Evolutionary conservation across 1,140 invertebrate genomes (phyloP), one percentile per base, ranked within the genome.

Genomic region (Anastatus disparis): DNA sequence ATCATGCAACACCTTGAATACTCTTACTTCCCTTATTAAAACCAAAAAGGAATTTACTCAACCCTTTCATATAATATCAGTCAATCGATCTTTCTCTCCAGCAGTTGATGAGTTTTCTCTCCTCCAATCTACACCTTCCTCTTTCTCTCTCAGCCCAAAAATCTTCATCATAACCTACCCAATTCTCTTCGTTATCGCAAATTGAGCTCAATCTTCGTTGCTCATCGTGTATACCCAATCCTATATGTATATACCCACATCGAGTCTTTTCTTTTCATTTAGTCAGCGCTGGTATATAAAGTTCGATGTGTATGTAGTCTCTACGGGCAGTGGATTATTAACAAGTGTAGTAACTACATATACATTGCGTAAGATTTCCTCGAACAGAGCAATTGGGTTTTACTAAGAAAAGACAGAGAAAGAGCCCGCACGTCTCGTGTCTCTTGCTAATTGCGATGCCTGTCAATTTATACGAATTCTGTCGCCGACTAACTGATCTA

Each of bases 141-240:
- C n/a, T n/a, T n/a, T n/a, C n/a, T n/a, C n/a, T n/a, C n/a, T n/a
- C n/a, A n/a, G n/a, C n/a, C n/a, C n/a, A n/a, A n/a, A 29, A 35
- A 56, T 35, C 64, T 53, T 50, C 52, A 9, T 48, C 63, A n/a
- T 29, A 44, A 56, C 44, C 40, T n/a, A n/a, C 22, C 53, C 66
- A 59, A 68, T 61, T 59, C 44, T 38, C 56, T 68, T 68, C 55
- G 66, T 68, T 68, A 68, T 68, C 66, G 42, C 56, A 68, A 68
- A 68, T 68, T 68, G 66, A 61, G 56, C 56, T 50, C 65, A 58
- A 67, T 67, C 42, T 61, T 61, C 31, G 8, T n/a, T 56, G 50
- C 48, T 15, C 8, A 3, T 12, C 9, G n/a, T 13, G 13, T 3
- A 10, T n/a, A 6, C 44, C 13, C 3, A 20, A 8, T 20, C 4